These are phyloP conservation scores for Bactericera cockerelli DNA, from an alignment of 1,140 invertebrate genomes.

Conservation along the genomic window DNA sequence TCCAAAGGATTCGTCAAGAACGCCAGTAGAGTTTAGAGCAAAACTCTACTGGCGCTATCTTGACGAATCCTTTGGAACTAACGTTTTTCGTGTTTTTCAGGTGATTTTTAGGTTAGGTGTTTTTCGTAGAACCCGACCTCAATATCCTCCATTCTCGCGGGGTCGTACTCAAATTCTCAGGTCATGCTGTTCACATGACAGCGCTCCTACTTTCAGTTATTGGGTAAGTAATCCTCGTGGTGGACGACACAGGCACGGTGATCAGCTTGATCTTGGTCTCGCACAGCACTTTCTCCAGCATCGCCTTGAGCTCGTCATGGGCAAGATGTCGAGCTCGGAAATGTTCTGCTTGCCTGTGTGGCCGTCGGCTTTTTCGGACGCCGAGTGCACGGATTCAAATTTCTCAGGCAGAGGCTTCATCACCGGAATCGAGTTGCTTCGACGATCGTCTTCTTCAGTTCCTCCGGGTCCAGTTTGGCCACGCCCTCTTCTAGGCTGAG, in stretches of 20 bases:
- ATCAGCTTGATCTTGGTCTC: not conserved
- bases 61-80: too few species aligned
- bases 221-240: conserved; percentile 5
- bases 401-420: not conserved
- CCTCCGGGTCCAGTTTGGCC: not conserved
- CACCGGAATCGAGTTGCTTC: not conserved
- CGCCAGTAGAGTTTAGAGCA: too few species aligned
- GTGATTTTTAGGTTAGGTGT: too few species aligned
- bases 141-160: too few species aligned
- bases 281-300: conserved; percentile 1
- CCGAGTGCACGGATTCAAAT: not conserved
- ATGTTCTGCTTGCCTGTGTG: not conserved
- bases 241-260: not conserved
- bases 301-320: not conserved
- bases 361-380: not conserved
- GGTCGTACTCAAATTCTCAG: too few species aligned
- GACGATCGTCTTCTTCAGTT: not conserved
- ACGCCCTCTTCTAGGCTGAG: not conserved
- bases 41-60: too few species aligned
- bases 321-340: not conserved
- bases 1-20: too few species aligned
- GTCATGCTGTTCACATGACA: too few species aligned
- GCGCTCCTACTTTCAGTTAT: too few species aligned
- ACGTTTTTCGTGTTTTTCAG: too few species aligned
- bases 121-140: too few species aligned